Percentiles rank a stretch among this genome's conserved stretches.
phyloP scores from a whole-genome alignment of 1,140 invertebrate species.

The Myzus persicae region DNA sequence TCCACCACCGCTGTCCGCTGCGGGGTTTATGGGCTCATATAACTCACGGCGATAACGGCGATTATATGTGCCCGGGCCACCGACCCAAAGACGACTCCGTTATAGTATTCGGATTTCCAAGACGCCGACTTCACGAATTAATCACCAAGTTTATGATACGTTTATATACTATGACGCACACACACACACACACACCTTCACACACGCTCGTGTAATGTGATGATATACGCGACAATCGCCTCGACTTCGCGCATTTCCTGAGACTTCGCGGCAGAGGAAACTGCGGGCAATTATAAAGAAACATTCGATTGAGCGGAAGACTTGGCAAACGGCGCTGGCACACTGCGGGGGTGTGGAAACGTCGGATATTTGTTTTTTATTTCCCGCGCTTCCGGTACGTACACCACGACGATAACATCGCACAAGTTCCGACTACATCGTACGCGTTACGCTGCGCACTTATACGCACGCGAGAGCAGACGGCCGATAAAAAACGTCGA shows the following conservation, averaged over 20 bases:
- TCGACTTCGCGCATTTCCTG: constrained; percentile 20
- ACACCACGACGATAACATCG: background rate
- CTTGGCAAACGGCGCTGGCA: constrained; percentile 1
- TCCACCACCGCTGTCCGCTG: background rate
- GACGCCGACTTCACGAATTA: constrained; percentile 2
- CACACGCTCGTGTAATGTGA: too few relatives aligned
- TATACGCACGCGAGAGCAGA: background rate
- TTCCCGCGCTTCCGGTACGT: background rate
- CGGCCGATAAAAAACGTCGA: background rate
- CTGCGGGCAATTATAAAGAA: constrained; percentile 30
- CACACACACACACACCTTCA: too few relatives aligned
- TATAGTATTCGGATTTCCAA: constrained; percentile 26
- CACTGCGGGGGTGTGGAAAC: background rate
- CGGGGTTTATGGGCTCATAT: background rate
- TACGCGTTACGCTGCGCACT: background rate
- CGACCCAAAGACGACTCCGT: background rate
- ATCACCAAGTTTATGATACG: background rate
- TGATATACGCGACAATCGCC: background rate
- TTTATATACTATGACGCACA: too few relatives aligned
- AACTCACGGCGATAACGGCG: constrained; percentile 21
- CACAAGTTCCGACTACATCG: background rate
- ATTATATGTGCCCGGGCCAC: background rate
- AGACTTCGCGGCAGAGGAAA: constrained; percentile 5
- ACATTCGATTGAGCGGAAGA: background rate
- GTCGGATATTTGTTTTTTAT: background rate